A percentile compares a stretch with the other conserved stretches of the same genome.
Conservation (phyloP, 2,888 invertebrate species). For the Antheraea yamamai region DNA sequence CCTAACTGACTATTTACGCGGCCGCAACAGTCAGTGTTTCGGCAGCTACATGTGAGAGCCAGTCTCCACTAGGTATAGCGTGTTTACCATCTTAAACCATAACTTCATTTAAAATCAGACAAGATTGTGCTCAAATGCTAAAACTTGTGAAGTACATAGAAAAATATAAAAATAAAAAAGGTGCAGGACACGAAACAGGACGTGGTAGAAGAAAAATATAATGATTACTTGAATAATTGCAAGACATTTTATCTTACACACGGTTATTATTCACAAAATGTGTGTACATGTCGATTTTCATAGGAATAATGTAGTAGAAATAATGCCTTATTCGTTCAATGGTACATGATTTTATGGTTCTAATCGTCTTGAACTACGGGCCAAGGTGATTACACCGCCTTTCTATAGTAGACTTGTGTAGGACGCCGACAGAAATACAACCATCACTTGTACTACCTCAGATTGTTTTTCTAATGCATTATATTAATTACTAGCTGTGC, state of each 20-base stretch:
- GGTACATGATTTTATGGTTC: constrained; percentile 1
- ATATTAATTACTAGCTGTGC: not conserved
- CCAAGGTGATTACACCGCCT: not conserved
- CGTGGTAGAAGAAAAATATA: too few species aligned
- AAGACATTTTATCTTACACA: not conserved
- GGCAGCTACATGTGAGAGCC: too few species aligned
- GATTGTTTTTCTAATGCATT: not conserved
- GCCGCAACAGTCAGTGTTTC: too few species aligned
- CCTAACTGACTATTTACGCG: too few species aligned
- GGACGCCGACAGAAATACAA: not conserved
- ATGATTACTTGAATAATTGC: too few species aligned
- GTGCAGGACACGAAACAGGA: too few species aligned
- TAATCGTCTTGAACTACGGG: constrained; percentile 8
- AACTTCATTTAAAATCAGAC: too few species aligned
- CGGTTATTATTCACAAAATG: not conserved
- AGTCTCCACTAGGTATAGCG: too few species aligned
- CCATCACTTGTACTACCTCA: not conserved
- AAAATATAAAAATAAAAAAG: too few species aligned
- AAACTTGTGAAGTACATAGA: too few species aligned
- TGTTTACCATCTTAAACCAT: too few species aligned
- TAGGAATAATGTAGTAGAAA: not conserved
- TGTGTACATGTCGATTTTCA: not conserved
- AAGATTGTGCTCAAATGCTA: too few species aligned
- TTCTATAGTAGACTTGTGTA: constrained; percentile 8
- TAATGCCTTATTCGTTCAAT: not conserved